Evolutionary conservation across 2,888 invertebrate genomes (phyloP).

Genomic region (Trissoscelio sp.): DNA sequence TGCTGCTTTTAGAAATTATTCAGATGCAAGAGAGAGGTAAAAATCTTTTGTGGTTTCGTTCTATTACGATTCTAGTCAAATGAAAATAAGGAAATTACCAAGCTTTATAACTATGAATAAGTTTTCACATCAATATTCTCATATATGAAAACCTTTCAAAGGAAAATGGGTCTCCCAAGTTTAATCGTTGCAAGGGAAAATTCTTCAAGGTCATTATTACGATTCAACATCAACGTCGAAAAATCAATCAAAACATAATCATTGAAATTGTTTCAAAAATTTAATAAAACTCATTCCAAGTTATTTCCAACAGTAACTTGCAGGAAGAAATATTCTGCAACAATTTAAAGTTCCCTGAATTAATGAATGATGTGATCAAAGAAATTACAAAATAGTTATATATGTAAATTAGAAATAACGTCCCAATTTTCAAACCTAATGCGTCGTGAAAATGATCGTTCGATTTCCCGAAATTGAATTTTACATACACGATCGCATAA

Average conservation of each 20-base stretch:
- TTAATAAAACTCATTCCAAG: conserved; percentile 1
- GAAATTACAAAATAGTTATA: not conserved
- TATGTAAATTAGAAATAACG: conserved; percentile 10
- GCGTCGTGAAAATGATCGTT: not conserved
- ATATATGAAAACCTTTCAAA: conserved; percentile 30
- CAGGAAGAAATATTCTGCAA: not conserved
- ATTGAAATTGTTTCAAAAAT: conserved; percentile 16
- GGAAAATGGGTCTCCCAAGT: conserved; percentile 22
- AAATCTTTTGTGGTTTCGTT: conserved; percentile 35
- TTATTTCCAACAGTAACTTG: not conserved
- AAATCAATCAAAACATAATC: conserved; percentile 30
- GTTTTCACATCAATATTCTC: conserved; percentile 36
- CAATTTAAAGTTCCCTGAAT: conserved; percentile 3
- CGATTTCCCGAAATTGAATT: not conserved
- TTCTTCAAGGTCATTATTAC: conserved; percentile 25
- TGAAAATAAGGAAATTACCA: conserved; percentile 47
- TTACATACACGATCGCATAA: conserved; percentile 6
- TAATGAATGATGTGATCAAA: not conserved
- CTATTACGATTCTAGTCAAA: conserved; percentile 43
- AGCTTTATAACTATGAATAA: conserved; percentile 30
- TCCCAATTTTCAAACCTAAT: not conserved
- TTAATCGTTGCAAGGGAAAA: conserved; percentile 35
- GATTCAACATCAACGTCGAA: conserved; percentile 31
- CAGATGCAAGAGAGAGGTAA: conserved; percentile 19
- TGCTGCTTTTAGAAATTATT: conserved; percentile 41